Conservation (phyloP, 2,888 invertebrate species). For the Oscheius myriophilus region DNA sequence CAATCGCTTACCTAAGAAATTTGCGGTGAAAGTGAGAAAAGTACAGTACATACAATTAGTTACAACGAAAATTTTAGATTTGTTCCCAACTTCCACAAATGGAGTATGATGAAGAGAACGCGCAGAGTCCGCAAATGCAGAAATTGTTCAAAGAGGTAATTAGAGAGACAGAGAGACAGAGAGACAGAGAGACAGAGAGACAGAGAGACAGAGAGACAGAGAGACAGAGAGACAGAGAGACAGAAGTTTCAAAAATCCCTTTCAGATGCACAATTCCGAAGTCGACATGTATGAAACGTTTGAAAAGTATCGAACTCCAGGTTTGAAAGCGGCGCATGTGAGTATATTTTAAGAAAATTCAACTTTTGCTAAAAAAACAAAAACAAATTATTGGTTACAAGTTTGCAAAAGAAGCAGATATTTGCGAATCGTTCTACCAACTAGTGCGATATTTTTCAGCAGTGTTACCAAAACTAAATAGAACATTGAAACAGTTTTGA, state of each 20-base stretch:
- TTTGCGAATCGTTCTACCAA: too few species aligned
- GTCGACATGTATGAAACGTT: not conserved
- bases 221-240: too few species aligned
- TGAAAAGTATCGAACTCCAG: slow-evolving; percentile 15
- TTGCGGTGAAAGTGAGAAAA: not conserved
- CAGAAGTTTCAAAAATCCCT: too few species aligned
- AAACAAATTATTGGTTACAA: too few species aligned
- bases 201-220: too few species aligned
- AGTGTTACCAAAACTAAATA: too few species aligned
- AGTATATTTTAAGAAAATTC: not conserved
- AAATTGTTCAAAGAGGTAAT: slow-evolving; percentile 6
- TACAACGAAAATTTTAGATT: slow-evolving; percentile 1
- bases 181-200: too few species aligned
- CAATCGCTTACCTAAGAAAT: not conserved
- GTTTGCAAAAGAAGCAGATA: too few species aligned
- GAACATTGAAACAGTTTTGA: too few species aligned
- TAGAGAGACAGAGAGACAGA: too few species aligned
- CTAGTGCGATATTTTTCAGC: too few species aligned
- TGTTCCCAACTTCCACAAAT: slow-evolving; percentile 5
- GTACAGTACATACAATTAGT: not conserved
- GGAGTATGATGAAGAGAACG: slow-evolving; percentile 12
- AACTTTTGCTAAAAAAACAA: too few species aligned
- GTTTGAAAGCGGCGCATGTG: slow-evolving; percentile 11
- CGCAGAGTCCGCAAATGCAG: not conserved
- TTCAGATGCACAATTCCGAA: slow-evolving; percentile 17